Base-by-base conservation (phyloP, 2,888 invertebrate species). In the Nasonovia ribisnigri region DNA sequence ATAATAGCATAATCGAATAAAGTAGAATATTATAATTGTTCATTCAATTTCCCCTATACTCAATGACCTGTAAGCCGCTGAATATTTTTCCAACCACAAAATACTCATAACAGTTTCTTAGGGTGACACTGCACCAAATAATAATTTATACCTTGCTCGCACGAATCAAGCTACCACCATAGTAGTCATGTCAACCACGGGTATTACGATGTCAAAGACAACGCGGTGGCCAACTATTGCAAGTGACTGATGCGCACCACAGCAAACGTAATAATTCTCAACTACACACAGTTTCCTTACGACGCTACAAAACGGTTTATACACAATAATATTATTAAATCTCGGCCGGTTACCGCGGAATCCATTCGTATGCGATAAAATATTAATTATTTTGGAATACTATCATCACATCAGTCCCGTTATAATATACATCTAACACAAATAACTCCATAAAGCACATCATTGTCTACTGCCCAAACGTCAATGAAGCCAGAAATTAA, bases 121-220 rank as follows among this genome's bases (percentile, higher is more conserved):
- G 89, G 16, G 29, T 1, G 36, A 57, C 88, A 26, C 20, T 29
- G 16, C 26, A 29, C 46, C 29, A 89, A 89, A 89, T 89, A 89
- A 89, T 89, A 36, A 36, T 77, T 20, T 77, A 36, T 57, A 89
- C 29, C 42, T 77, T 36, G 20, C 26, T 16, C 29, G 16, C 88
- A 20, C 42, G 16, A 89, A 89, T 89, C 57, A 89, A 89, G 29
- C 89, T 43, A 16, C 13, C 16, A 36, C 36, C 36, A 36, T 8
- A 24, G 54, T 29, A 26, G 46, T 26, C 89, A 2, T 20, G 89
- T 89, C 89, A 89, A n/a, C 57, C 57, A 8, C 1, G 89, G 88
- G 89, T 89, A 60, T 89, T 89, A 89, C 20, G 57, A 13, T 89
- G 89, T 89, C 57, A 89, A 57, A 89, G 29, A 16, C 57, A 57